phyloP scores from a whole-genome alignment of 2,797 vertebrate species.

The Siniperca obscura region DNA sequence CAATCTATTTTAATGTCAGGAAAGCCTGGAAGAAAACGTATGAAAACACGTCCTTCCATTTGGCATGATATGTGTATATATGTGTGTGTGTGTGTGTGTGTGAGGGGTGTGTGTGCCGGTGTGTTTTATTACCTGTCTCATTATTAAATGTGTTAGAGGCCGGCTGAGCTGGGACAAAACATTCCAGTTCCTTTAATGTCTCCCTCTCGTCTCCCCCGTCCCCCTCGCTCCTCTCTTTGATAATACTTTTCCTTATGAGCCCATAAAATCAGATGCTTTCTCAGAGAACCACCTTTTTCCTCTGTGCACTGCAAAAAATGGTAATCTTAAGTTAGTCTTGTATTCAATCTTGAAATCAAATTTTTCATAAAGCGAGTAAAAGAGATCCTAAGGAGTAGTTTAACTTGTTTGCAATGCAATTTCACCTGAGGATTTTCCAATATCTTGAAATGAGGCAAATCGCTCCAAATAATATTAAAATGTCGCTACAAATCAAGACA shows the following conservation, averaged over 20 bases:
- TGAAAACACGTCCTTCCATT: constrained; percentile 67
- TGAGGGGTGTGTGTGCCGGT: constrained; percentile 61
- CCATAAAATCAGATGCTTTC: constrained; percentile 78
- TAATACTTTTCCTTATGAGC: constrained; percentile 83
- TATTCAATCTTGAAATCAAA: constrained; percentile 1
- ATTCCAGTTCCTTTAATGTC: constrained; percentile 85
- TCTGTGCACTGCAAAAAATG: constrained; percentile 34
- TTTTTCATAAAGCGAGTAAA: not conserved
- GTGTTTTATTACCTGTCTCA: constrained; percentile 86
- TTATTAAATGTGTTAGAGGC: constrained; percentile 84
- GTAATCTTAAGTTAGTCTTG: constrained; percentile 7
- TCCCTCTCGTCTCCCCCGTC: constrained; percentile 77
- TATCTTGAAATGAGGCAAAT: not conserved
- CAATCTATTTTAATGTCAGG: constrained; percentile 77
- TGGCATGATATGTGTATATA: constrained; percentile 40
- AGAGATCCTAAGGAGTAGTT: not conserved
- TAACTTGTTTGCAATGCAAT: not conserved
- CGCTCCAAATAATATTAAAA: not conserved
- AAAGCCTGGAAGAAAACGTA: constrained; percentile 62
- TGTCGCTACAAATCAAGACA: not conserved
- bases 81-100: constrained; percentile 26
- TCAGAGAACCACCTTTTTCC: constrained; percentile 61
- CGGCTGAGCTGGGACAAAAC: constrained; percentile 79
- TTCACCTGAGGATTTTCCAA: not conserved
- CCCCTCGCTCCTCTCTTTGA: constrained; percentile 78